Evolutionary conservation across 2,797 vertebrate species (phyloP).

Genomic region (Falco biarmicus): DNA sequence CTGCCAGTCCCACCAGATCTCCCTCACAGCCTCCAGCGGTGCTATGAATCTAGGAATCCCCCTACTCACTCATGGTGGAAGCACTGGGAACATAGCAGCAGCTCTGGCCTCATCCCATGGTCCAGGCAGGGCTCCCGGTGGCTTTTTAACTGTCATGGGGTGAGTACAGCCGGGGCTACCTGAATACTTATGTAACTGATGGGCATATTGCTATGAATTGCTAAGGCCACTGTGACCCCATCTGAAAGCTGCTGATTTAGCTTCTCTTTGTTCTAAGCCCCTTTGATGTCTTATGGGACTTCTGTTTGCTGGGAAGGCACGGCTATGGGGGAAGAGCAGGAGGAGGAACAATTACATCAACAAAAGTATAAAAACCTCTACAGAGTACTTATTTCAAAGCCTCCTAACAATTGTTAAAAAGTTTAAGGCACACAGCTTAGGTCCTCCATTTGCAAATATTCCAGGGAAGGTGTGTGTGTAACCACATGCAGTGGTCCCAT

Average conservation of each 20-base stretch:
- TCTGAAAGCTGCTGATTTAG: neutral
- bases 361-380: neutral
- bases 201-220: neutral
- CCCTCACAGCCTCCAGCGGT: neutral
- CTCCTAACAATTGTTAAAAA: neutral
- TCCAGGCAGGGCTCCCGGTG: fast-evolving
- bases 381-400: neutral
- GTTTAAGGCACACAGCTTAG: neutral
- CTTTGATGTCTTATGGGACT: neutral
- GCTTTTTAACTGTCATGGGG: neutral
- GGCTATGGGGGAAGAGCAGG: neutral
- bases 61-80: neutral
- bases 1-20: neutral
- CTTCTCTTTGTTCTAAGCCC: neutral
- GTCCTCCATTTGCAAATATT: neutral
- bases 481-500: neutral
- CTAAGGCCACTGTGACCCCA: neutral
- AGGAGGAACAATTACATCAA: neutral
- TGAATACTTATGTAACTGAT: neutral
- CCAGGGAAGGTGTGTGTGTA: neutral
- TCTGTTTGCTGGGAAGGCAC: neutral
- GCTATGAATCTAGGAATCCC: neutral
- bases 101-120: neutral
- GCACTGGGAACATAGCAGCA: neutral
- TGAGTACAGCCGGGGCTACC: neutral